phyloP scores from a whole-genome alignment of 2,888 invertebrate genomes.

The Suillia variegata region DNA sequence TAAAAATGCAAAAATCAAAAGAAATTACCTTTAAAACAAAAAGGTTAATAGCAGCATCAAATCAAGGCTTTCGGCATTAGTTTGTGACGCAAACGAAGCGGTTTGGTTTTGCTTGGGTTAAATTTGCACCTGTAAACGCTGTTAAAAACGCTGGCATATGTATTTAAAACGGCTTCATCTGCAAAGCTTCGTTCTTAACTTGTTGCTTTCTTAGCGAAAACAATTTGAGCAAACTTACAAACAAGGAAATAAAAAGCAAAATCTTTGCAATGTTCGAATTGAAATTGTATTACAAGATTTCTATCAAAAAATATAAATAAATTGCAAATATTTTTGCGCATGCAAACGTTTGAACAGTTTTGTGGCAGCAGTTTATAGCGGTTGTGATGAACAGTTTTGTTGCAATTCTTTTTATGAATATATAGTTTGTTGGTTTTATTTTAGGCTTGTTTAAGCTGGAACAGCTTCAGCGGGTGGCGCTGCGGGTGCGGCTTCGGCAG shows the following conservation, averaged over 20 bases:
- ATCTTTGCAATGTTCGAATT: neutral
- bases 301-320: constrained; percentile 19
- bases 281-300: neutral
- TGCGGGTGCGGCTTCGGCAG: constrained; percentile 37
- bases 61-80: constrained; percentile 8
- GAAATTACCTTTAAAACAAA: constrained; percentile 11
- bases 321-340: constrained; percentile 24
- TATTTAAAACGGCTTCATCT: neutral
- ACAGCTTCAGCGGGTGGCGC: constrained; percentile 29
- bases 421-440: neutral
- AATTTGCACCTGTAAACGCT: neutral
- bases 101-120: neutral
- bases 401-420: neutral
- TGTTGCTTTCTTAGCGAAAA: neutral
- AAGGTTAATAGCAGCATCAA: neutral
- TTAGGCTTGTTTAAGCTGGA: constrained; percentile 37
- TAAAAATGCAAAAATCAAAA: constrained; percentile 29
- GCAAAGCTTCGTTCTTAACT: neutral
- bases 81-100: neutral
- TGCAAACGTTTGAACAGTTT: constrained; percentile 31
- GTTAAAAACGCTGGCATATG: neutral
- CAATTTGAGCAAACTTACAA: too few relatives aligned
- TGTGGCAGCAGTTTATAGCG: constrained; percentile 40
- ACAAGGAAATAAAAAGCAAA: neutral
- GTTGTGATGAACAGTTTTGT: constrained; percentile 22